phyloP scores from a whole-genome alignment of 2,113 vertebrate genomes.

The Pardalotus punctatus region DNA sequence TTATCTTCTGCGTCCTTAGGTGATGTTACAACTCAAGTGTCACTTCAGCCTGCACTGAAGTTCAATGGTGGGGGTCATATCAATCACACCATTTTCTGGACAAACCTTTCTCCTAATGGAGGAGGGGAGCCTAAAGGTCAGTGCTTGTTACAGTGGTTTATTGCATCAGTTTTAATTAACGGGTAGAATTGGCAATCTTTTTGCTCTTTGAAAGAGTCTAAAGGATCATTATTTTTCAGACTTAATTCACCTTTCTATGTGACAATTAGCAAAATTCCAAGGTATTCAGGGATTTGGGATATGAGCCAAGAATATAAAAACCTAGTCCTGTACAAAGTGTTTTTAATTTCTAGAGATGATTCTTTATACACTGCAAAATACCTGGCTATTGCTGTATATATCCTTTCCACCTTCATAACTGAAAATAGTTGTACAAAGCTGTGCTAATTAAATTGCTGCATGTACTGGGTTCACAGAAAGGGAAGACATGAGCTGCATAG shows the following conservation, averaged over 20 bases:
- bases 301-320: neutral
- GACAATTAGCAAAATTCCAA: neutral
- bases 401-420: neutral
- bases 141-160: neutral
- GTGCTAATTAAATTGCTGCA: neutral
- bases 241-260: neutral
- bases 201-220: neutral
- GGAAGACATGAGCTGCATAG: neutral
- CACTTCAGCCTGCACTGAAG: slow-evolving; percentile 88
- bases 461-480: neutral
- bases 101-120: slow-evolving; percentile 91
- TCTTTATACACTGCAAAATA: neutral
- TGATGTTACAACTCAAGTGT: slow-evolving; percentile 88
- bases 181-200: neutral
- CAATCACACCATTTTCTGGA: slow-evolving; percentile 98
- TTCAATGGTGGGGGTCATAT: slow-evolving; percentile 97
- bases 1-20: slow-evolving; percentile 72
- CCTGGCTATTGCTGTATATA: neutral
- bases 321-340: neutral
- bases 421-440: neutral
- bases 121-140: slow-evolving; percentile 92
- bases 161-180: neutral
- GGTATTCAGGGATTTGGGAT: rapidly evolving
- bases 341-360: neutral
- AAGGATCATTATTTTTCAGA: neutral